Percentiles rank a stretch among this genome's conserved stretches.
These are phyloP conservation scores for Ricordea florida DNA, from an alignment of 92 coral and sea anemone species.

Conservation along the genomic window DNA sequence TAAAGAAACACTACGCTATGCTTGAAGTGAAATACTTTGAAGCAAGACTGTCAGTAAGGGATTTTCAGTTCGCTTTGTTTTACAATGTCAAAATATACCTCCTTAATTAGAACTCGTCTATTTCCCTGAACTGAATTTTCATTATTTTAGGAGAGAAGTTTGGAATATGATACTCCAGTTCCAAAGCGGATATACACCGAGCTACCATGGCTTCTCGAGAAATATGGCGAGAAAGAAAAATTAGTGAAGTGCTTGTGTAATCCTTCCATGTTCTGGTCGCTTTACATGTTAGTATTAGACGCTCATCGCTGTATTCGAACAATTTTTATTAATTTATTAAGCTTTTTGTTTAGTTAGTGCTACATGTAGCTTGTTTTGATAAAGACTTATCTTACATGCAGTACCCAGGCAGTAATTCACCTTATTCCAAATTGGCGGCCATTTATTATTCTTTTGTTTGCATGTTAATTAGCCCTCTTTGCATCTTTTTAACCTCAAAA, in stretches of 20 bases:
- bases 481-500: too few species aligned
- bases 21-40: slow-evolving; percentile 69
- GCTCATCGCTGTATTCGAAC: too few species aligned
- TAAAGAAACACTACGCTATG: slow-evolving; percentile 45
- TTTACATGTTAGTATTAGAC: slow-evolving; percentile 22
- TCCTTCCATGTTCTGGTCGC: slow-evolving; percentile 68
- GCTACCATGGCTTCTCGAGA: slow-evolving; percentile 74
- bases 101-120: neutral
- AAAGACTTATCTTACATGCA: too few species aligned
- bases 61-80: neutral
- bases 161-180: slow-evolving; percentile 55
- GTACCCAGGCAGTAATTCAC: too few species aligned
- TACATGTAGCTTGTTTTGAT: neutral
- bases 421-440: too few species aligned
- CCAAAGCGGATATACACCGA: slow-evolving; percentile 66
- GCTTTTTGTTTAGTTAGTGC: neutral
- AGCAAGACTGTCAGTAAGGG: slow-evolving; percentile 59
- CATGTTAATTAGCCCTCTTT: too few species aligned
- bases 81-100: neutral
- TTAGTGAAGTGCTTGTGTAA: slow-evolving; percentile 52
- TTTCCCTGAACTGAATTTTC: neutral
- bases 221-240: slow-evolving; percentile 60
- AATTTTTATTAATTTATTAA: neutral
- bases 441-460: too few species aligned
- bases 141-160: slow-evolving; percentile 48